Base-by-base conservation (phyloP, 2,797 vertebrate species). In the Tauraco hartlaubi region DNA sequence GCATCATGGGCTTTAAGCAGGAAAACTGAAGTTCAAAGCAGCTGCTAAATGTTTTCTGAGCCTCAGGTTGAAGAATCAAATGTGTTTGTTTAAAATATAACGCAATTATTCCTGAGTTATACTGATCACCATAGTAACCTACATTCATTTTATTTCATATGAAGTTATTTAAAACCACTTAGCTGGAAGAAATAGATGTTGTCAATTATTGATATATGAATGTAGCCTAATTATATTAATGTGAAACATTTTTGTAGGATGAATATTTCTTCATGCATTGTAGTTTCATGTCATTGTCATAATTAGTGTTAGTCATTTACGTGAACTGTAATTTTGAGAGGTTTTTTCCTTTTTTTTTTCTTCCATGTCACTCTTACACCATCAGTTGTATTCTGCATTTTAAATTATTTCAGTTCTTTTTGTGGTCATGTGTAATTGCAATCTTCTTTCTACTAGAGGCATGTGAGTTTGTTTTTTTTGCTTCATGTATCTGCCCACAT, bases 131-230 rank as follows among this genome's bases (percentile, higher is more conserved):
- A 90, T 96, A 82, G 95, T 80, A 92, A 96, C 84, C 29, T 87
- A 67, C 33, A 37, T 72, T 91, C 22, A 39, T 29, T 83, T 44
- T 88, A 28, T 96, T 94, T 95, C 28, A 1, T 67, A 68, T 76
- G 56, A 86, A 92, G 72, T 80, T 88, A 85, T 94, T 96, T 94
- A 64, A 93, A 90, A 43, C 48, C 71, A 37, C 37, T 95, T 95
- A 96, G 35, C 83, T 92, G 83, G 62, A 93, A 94, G 85, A 95
- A 95, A 28, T 64, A 91, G 75, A 29, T 84, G 26, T 75, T 92
- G 89, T 85, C 94, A 94, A 43, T 96, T 97, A 96, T 72, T 94
- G 93, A 67, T 90, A 76, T 68, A 39, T 89, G 59, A 93, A 85
- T 56, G 77, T 82, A 82, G 56, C 73, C 78, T 95, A 91, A 92